Evolutionary conservation across 2,797 vertebrate species (phyloP).

Genomic region (Erpetoichthys calabaricus): DNA sequence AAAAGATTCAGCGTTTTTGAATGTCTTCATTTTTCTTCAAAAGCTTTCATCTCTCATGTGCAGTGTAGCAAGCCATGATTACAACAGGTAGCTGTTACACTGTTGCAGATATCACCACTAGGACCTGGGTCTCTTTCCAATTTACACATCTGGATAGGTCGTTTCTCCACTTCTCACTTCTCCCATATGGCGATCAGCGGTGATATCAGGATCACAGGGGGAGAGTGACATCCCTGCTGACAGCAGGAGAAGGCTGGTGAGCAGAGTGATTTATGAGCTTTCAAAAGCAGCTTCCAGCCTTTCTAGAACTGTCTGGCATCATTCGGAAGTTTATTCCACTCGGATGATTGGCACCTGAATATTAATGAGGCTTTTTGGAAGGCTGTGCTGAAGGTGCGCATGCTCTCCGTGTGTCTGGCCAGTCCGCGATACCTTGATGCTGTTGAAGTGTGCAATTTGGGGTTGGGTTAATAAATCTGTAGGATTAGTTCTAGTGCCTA

Average conservation of each 20-base stretch:
- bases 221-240: slow-evolving; percentile 24
- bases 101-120: neutral
- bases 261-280: slow-evolving; percentile 26
- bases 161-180: slow-evolving; percentile 12
- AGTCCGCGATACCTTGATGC: too few relatives aligned
- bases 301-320: slow-evolving; percentile 8
- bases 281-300: slow-evolving; percentile 2
- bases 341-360: slow-evolving; percentile 4
- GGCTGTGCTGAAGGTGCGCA: too few relatives aligned
- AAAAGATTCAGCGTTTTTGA: too few relatives aligned
- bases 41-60: too few relatives aligned
- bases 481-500: too few relatives aligned
- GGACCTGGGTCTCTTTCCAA: slow-evolving; percentile 7
- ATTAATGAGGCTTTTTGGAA: neutral
- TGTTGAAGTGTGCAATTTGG: too few relatives aligned
- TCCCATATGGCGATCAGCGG: slow-evolving; percentile 22
- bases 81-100: neutral
- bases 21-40: too few relatives aligned
- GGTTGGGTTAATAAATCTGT: too few relatives aligned
- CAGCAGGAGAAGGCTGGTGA: slow-evolving; percentile 15
- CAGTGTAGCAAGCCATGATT: neutral
- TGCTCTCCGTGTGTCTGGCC: too few relatives aligned
- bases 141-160: slow-evolving; percentile 19
- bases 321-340: slow-evolving; percentile 8
- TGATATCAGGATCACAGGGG: slow-evolving; percentile 19